Percentiles rank a stretch among this genome's conserved stretches.
Evolutionary conservation across 2,888 invertebrate genomes (phyloP).

Genomic region (Nomada ferruginata): DNA sequence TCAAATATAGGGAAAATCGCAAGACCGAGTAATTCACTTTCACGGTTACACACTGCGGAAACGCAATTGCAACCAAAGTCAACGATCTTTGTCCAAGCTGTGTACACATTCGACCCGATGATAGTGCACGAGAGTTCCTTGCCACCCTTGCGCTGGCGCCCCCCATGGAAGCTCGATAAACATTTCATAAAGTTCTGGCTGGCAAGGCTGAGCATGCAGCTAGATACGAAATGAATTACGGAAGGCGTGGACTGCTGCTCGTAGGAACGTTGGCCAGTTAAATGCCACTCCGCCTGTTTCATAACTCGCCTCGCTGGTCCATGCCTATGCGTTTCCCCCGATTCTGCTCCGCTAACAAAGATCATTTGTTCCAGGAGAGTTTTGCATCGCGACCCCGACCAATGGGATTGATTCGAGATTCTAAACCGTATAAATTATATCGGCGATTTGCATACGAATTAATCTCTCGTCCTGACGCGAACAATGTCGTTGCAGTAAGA

Average conservation of each 20-base stretch:
- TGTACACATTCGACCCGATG: conserved; percentile 7
- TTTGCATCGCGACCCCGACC: neutral
- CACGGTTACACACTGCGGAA: neutral
- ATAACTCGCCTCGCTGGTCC: conserved; percentile 17
- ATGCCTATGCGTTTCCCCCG: neutral
- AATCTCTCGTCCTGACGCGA: neutral
- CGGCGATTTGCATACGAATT: neutral
- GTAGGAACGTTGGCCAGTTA: conserved; percentile 6
- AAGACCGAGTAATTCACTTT: neutral
- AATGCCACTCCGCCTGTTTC: conserved; percentile 30
- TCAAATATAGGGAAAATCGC: too few relatives aligned
- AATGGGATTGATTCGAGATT: neutral
- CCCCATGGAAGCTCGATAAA: conserved; percentile 9
- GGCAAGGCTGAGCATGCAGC: neutral
- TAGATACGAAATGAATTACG: conserved; percentile 21
- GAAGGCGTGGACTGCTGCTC: neutral
- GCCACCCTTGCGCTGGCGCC: neutral
- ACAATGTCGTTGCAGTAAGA: neutral
- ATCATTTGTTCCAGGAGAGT: neutral
- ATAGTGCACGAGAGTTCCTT: conserved; percentile 31
- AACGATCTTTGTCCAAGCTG: conserved; percentile 16
- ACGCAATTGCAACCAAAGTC: conserved; percentile 29
- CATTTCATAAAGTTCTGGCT: conserved; percentile 33
- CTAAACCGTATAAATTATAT: conserved; percentile 9
- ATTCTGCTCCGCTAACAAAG: conserved; percentile 6